Evolutionary conservation across 2,888 invertebrate genomes (phyloP).

Genomic region (Smittia sp.): DNA sequence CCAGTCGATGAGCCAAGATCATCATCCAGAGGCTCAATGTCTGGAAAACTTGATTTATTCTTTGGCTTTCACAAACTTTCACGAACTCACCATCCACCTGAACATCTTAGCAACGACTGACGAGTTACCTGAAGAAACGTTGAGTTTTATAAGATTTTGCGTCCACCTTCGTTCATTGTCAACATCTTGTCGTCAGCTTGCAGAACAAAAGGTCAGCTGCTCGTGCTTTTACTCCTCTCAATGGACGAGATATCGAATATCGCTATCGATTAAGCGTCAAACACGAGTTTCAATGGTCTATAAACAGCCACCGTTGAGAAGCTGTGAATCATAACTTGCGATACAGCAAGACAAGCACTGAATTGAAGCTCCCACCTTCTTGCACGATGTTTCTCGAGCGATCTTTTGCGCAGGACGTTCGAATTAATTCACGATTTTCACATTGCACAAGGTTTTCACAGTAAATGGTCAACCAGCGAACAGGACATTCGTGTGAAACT

Average conservation of each 20-base stretch:
- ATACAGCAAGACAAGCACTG: no score
- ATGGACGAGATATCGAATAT: not conserved
- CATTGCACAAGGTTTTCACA: no score
- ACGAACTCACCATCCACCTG: constrained; percentile 18
- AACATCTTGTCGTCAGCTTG: not conserved
- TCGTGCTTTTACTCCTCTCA: not conserved
- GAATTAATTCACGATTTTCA: no score
- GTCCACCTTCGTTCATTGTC: not conserved
- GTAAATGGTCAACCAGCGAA: no score
- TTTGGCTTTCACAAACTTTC: not conserved
- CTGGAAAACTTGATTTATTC: not conserved
- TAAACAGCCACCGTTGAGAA: no score
- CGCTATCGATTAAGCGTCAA: not conserved
- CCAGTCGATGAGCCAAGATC: not conserved
- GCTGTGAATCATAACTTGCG: no score
- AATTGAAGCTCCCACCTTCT: no score
- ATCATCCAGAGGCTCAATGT: not conserved
- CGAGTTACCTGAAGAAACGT: not conserved
- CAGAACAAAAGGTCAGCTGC: not conserved
- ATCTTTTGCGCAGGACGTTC: no score
- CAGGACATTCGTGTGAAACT: no score
- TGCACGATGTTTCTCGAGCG: no score
- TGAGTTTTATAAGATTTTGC: constrained; percentile 24
- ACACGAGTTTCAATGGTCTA: no score
- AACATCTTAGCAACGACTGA: constrained; percentile 30